Evolutionary conservation across 2,113 vertebrate genomes (phyloP).

Genomic region (Trachemys scripta): DNA sequence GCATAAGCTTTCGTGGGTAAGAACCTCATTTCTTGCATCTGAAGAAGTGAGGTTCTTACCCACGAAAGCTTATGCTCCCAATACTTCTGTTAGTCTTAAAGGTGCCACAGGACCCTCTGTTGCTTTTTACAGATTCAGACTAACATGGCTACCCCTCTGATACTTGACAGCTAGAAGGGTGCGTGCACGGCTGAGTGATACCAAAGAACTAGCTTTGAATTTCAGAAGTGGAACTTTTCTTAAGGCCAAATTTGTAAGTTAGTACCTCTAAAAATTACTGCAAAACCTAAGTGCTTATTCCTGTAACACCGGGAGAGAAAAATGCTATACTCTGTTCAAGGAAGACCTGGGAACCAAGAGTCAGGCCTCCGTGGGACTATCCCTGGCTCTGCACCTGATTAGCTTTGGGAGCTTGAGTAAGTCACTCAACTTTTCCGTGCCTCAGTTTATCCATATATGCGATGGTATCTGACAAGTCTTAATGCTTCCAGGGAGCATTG

Average conservation of each 20-base stretch:
- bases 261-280: not conserved
- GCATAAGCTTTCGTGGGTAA: too few relatives aligned
- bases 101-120: too few relatives aligned
- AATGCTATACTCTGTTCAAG: not conserved
- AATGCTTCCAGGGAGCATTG: not conserved
- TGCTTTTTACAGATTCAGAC: too few relatives aligned
- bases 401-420: not conserved
- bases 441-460: not conserved
- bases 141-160: too few relatives aligned
- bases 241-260: not conserved
- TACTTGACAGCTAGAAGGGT: not conserved
- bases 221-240: not conserved
- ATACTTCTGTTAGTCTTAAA: too few relatives aligned
- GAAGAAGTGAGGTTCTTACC: too few relatives aligned
- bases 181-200: not conserved
- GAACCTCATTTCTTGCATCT: too few relatives aligned
- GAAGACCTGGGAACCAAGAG: not conserved
- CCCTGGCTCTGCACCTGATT: not conserved
- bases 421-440: not conserved
- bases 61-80: too few relatives aligned
- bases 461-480: not conserved
- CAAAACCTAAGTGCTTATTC: not conserved
- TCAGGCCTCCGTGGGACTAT: not conserved
- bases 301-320: not conserved
- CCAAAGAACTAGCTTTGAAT: not conserved